Percentiles rank a stretch among this genome's conserved stretches.
Conservation (phyloP, 2,113 vertebrate genomes). For the Chloebia gouldiae region DNA sequence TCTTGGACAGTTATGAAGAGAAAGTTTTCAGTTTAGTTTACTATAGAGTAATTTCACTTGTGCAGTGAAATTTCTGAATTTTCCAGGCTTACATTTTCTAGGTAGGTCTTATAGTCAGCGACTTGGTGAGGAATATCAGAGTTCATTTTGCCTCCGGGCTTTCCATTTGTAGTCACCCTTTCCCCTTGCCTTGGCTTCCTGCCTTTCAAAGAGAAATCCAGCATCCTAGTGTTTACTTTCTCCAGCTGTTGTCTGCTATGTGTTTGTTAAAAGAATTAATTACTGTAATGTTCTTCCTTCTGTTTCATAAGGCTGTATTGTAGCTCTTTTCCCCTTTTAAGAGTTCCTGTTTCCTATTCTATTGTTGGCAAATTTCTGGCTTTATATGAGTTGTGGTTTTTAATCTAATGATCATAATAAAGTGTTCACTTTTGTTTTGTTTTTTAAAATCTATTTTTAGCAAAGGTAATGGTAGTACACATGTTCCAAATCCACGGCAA, state of each 20-base stretch:
- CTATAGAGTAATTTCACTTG: neutral
- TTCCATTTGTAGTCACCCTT: conserved; percentile 20
- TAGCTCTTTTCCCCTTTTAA: neutral
- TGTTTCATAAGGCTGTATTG: conserved; percentile 8
- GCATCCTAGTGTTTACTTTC: conserved; percentile 22
- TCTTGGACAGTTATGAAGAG: neutral
- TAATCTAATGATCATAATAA: neutral
- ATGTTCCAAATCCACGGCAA: neutral
- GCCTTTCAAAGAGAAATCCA: conserved; percentile 28
- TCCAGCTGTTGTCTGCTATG: neutral
- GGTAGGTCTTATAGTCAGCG: neutral
- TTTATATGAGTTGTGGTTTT: neutral
- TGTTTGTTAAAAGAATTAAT: conserved; percentile 28
- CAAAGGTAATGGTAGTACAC: neutral
- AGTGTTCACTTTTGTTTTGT: neutral
- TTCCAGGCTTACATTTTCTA: neutral
- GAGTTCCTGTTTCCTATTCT: conserved; percentile 35
- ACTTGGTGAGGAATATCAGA: neutral
- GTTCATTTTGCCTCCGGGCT: neutral
- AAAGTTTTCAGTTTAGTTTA: neutral
- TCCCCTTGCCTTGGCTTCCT: conserved; percentile 38
- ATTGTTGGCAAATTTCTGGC: neutral
- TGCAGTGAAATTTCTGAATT: neutral
- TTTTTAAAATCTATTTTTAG: neutral
- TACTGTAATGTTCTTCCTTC: conserved; percentile 21